Evolutionary conservation across 2,113 vertebrate genomes (phyloP), one percentile per base, ranked within the genome.

Genomic region (Pseudopodoces humilis): DNA sequence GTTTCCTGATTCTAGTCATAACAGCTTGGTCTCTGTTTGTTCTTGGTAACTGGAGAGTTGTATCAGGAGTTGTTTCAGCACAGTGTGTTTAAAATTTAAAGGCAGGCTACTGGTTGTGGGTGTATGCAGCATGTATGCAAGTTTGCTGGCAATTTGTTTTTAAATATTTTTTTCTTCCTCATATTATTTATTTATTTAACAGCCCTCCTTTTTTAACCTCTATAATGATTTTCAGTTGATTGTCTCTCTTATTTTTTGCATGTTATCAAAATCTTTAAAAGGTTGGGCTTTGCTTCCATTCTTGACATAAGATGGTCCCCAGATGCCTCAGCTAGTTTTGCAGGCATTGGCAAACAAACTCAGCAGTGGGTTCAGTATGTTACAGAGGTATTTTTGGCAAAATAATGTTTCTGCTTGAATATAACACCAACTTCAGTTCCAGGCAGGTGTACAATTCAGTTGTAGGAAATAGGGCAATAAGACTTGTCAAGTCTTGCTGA

Each of bases 81-180:
- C 11, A 28, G 3, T 0, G 3, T 18, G 14, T 20, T 53, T 52
- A 72, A 77, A 69, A 65, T 33, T 5, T 39, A 47, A 63, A 52
- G 37, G 25, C 25, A 17, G 25, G 28, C 4, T 39, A 3, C 23
- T 33, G 46, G 31, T 56, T 74, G n/a, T 21, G 11, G 6, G 9
- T 2, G 0, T 39, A 5, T 22, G 13, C 2, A 1, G 35, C 31
- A 17, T 27, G 11, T 16, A 4, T 2, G 2, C 13, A 30, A 53
- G 13, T 59, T 60, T 70, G 14, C 10, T 59, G 44, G 25, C 13
- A 72, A 44, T 12, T 60, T 65, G 21, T 13, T 64, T 93, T n/a
- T 33, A 69, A 47, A 20, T 13, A 43, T 9, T 5, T 5, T 31
- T 50, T 85, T 35, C 35, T n/a, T n/a, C n/a, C n/a, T n/a, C n/a